Conservation (phyloP, 2,113 vertebrate species). For the Laticauda laticaudata region DNA sequence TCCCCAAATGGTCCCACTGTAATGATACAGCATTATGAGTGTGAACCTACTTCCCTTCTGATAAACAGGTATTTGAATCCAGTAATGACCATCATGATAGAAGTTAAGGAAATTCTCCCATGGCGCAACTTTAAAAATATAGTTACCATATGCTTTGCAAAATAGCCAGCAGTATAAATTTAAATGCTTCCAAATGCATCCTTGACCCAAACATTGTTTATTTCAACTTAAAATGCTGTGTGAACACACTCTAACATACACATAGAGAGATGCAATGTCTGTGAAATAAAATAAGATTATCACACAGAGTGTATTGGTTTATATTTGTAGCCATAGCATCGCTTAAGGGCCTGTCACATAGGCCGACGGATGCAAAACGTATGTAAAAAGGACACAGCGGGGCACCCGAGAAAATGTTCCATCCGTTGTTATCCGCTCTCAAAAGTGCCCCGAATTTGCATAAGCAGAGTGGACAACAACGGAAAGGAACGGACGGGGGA, state of each 20-base stretch:
- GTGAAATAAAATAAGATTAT: not conserved
- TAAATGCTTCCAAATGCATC: not conserved
- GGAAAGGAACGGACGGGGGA: no score
- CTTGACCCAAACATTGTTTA: not conserved
- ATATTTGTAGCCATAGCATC: not conserved
- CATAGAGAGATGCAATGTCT: not conserved
- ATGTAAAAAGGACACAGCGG: no score
- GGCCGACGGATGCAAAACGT: no score
- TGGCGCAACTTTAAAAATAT: not conserved
- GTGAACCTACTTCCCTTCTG: not conserved
- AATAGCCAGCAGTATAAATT: not conserved
- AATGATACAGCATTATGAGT: not conserved
- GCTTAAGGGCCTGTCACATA: not conserved
- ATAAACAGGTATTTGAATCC: not conserved
- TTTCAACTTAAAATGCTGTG: not conserved
- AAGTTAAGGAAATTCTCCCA: not conserved
- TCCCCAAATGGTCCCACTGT: not conserved
- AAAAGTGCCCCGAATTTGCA: no score
- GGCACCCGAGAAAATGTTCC: no score
- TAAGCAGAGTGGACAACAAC: no score
- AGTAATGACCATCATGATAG: not conserved
- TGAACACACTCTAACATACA: not conserved
- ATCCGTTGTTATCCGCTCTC: no score
- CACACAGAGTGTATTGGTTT: not conserved
- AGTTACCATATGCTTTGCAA: not conserved